Conservation (phyloP, 2,888 invertebrate species). For the Chesias legatella region DNA sequence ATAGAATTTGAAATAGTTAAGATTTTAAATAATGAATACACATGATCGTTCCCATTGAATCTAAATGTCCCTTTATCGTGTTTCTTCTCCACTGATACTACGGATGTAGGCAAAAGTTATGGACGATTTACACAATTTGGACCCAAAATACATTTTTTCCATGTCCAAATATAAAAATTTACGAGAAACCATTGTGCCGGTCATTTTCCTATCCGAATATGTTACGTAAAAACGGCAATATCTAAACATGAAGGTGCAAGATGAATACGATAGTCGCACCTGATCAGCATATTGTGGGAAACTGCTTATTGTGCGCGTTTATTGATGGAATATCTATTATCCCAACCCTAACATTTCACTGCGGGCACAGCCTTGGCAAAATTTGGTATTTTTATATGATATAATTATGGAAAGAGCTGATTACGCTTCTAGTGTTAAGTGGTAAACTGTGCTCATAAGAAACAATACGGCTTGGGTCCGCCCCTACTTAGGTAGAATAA, state of each 20-base stretch:
- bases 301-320: neutral
- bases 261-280: conserved; percentile 35
- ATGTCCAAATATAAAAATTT: conserved; percentile 46
- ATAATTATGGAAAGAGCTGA: too few relatives aligned
- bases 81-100: conserved; percentile 5
- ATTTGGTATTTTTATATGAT: too few relatives aligned
- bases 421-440: too few relatives aligned
- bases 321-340: too few relatives aligned
- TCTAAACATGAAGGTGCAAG: conserved; percentile 44
- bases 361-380: too few relatives aligned
- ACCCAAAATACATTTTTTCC: conserved; percentile 20
- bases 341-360: too few relatives aligned
- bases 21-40: too few relatives aligned
- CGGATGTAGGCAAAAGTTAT: conserved; percentile 10
- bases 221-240: conserved; percentile 44
- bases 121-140: conserved; percentile 16
- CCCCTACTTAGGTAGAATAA: too few relatives aligned
- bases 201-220: conserved; percentile 35
- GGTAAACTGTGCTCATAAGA: too few relatives aligned
- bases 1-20: too few relatives aligned
- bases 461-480: too few relatives aligned
- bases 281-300: conserved; percentile 34
- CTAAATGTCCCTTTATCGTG: neutral
- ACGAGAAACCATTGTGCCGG: conserved; percentile 38
- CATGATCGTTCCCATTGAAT: too few relatives aligned